phyloP scores from a whole-genome alignment of 2,888 invertebrate species.

The Enoplolaimus lenunculus region DNA sequence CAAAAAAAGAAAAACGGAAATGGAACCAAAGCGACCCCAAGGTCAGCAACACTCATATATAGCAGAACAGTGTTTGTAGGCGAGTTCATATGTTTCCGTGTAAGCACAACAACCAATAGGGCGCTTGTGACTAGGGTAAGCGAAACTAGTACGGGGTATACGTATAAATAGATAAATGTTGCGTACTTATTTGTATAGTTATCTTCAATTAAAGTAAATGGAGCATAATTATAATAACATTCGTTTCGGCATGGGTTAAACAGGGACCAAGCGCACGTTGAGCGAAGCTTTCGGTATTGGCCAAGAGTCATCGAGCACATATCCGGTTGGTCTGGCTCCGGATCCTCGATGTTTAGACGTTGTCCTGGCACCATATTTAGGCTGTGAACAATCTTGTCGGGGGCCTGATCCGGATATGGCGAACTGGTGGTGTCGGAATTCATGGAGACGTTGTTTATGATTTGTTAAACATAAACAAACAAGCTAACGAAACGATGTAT shows the following conservation, averaged over 20 bases:
- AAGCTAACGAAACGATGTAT: too few species aligned
- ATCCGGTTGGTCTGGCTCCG: too few species aligned
- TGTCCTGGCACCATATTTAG: too few species aligned
- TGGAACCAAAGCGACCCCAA: conserved; percentile 76
- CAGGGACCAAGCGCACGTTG: too few species aligned
- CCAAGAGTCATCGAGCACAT: too few species aligned
- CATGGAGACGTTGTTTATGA: too few species aligned
- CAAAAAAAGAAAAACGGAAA: conserved; percentile 64
- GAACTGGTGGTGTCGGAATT: too few species aligned
- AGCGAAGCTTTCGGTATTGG: too few species aligned
- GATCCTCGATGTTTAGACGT: too few species aligned
- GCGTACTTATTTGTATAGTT: neutral
- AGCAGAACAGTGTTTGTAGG: conserved; percentile 77
- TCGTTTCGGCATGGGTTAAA: neutral
- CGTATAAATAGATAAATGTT: conserved; percentile 13
- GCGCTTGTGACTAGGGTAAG: conserved; percentile 79
- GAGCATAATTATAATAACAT: neutral
- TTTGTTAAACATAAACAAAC: too few species aligned
- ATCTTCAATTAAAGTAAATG: neutral
- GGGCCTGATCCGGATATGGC: too few species aligned
- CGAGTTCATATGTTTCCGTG: conserved; percentile 74
- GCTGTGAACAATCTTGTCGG: too few species aligned
- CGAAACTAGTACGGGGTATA: conserved; percentile 57
- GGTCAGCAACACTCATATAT: conserved; percentile 89
- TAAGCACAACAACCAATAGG: conserved; percentile 71